Evolutionary conservation across 2,113 vertebrate species (phyloP), one percentile per base, ranked within the genome.

Genomic region (Zosterops hypoxanthus): DNA sequence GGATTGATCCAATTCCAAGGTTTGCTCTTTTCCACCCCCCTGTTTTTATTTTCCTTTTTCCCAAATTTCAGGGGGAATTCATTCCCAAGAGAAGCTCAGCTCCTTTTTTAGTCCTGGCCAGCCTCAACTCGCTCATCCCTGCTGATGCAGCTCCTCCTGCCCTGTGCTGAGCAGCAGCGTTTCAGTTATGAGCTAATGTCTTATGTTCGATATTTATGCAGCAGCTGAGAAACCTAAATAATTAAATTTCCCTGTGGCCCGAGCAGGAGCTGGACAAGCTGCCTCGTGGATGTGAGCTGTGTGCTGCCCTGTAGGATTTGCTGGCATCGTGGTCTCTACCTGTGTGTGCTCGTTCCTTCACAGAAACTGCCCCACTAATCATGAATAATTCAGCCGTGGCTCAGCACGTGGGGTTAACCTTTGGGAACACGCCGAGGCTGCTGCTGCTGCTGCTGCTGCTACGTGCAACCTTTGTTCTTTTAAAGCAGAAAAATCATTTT

Each of bases 181-280:
- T 90, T 41, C 83, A 29, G 47, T 26, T 41, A 50, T 12, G 59
- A 90, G 25, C 83, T 47, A 10, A n/a, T 24, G 59, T 19, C 87
- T 95, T 39, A 8, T 13, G 34, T 63, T 49, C 60, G 56, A 14
- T 88, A 76, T 78, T 88, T 88, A 42, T 59, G 60, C 56, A 55
- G 66, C 82, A 53, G 84, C 64, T 61, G 49, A 90, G 85, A 95
- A 77, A 28, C 69, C 52, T 82, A 70, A 95, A 82, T 95, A 87
- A 95, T 97, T 94, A 50, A 86, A 93, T 84, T 89, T 94, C 86
- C 60, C 68, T 2, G 7, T 61, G 55, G 95, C 41, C 73, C 1
- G 1, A 64, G 79, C 60, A 34, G 65, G 59, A 91, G 76, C 2
- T 11, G 18, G 79, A 29, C 0, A 5, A 52, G 60, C 73, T 73